These are phyloP conservation scores for Umimayanthus kanabou DNA, from an alignment of 92 coral and sea anemone genomes.

Conservation along the genomic window DNA sequence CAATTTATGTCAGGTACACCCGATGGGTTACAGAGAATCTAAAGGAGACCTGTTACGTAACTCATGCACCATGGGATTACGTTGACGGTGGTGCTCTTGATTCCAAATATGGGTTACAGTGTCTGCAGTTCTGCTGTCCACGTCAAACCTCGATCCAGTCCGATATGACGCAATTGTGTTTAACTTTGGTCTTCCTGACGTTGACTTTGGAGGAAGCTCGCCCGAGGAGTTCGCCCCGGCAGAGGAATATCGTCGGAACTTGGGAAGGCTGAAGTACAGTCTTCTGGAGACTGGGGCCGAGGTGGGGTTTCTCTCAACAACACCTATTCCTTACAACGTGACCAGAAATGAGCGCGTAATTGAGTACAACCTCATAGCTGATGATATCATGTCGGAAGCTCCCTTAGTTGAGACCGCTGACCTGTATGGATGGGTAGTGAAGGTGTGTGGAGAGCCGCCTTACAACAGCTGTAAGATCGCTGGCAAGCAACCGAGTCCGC, in stretches of 20 bases:
- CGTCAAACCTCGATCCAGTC: slow-evolving; percentile 50
- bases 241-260: slow-evolving; percentile 53
- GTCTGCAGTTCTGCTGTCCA: slow-evolving; percentile 56
- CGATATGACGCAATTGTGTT: slow-evolving; percentile 73
- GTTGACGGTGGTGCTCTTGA: slow-evolving; percentile 87
- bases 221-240: slow-evolving; percentile 68
- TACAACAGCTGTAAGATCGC: slow-evolving; percentile 56
- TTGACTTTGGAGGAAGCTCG: slow-evolving; percentile 46
- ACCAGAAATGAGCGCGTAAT: slow-evolving; percentile 53
- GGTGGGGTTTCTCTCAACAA: slow-evolving; percentile 68
- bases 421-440: slow-evolving; percentile 66
- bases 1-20: slow-evolving; percentile 54
- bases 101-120: slow-evolving; percentile 72
- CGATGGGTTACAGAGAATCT: slow-evolving; percentile 51
- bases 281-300: slow-evolving; percentile 57
- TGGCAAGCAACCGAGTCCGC: slow-evolving; percentile 65
- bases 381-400: slow-evolving; percentile 48
- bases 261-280: slow-evolving; percentile 39
- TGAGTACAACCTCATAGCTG: slow-evolving; percentile 64
- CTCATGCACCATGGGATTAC: slow-evolving; percentile 89
- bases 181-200: slow-evolving; percentile 87
- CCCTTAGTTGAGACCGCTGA: slow-evolving; percentile 63
- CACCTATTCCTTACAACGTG: slow-evolving; percentile 63
- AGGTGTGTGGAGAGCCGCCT: slow-evolving; percentile 68
- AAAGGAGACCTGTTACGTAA: slow-evolving; percentile 59